Evolutionary conservation across 2,113 vertebrate genomes (phyloP), one percentile per base, ranked within the genome.

Genomic region (Oriolus oriolus): DNA sequence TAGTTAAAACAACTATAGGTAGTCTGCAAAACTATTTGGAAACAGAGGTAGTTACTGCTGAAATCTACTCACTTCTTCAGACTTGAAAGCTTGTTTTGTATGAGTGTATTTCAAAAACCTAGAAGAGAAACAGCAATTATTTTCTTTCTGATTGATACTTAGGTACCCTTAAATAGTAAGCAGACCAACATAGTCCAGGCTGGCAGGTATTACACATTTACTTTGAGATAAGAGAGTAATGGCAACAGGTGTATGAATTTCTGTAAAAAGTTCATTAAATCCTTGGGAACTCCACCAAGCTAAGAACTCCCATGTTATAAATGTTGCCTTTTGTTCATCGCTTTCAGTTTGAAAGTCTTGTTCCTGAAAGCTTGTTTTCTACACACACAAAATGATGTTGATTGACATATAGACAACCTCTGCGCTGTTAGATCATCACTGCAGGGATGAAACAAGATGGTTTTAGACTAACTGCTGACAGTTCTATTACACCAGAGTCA

Each of bases 41-140:
- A 94, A 86, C 21, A 84, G 6, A 65, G 16, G 17, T 26, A 82
- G 47, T 45, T 90, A 60, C 7, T 80, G 66, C 54, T 82, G 31
- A 49, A 59, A 27, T 76, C 35, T 87, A 92, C 97, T 98, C 97
- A 99, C 99, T 98, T 99, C 99, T 96, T 99, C 99, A 95, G 99
- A 99, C 95, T 98, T 99, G 98, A 99, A 99, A 93, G 99, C 99
- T 97, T 99, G 99, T 88, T 99, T 99, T 63, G 99, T 97, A 91
- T 99, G 99, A 39, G 99, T 99, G 89, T 99, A 99, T 96, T 99
- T 99, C 98, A 99, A 96, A 98, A 99, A 99, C 96, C 99, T 99
- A 89, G 23, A 71, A 90, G 26, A 95, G 94, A 97, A 97, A 96
- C 13, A 73, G 84, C 9, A 94, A 59, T 91, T 94, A 95, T n/a